phyloP scores from a whole-genome alignment of 1,140 invertebrate species.

The Cyclargus thomasi region DNA sequence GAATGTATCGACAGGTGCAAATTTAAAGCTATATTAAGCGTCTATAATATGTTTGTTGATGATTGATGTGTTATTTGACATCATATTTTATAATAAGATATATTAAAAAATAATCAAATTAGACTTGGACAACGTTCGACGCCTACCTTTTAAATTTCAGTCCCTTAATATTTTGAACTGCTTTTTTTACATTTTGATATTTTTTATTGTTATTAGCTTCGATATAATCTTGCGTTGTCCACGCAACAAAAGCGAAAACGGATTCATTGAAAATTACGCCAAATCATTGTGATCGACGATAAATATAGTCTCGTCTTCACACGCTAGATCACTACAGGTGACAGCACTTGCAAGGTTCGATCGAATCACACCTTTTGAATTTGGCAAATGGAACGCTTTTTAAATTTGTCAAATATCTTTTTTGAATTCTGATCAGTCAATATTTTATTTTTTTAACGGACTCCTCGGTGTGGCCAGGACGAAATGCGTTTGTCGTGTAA shows the following conservation, averaged over 20 bases:
- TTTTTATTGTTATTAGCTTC: background rate
- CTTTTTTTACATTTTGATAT: too few relatives aligned
- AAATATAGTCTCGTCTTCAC: constrained; percentile 50
- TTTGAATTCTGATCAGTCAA: constrained; percentile 1
- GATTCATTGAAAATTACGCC: constrained; percentile 47
- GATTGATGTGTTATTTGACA: background rate
- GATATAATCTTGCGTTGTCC: constrained; percentile 28
- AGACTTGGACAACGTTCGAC: too few relatives aligned
- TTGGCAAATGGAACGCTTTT: constrained; percentile 41
- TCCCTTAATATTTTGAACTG: too few relatives aligned
- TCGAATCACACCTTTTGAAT: constrained; percentile 52
- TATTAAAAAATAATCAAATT: too few relatives aligned
- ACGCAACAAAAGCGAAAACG: constrained; percentile 40
- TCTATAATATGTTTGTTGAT: background rate
- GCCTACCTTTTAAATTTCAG: too few relatives aligned
- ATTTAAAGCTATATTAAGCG: background rate
- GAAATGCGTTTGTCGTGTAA: constrained; percentile 71
- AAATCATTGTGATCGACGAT: constrained; percentile 65
- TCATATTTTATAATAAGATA: background rate
- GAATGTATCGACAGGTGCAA: constrained; percentile 3
- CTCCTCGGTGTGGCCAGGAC: constrained; percentile 59
- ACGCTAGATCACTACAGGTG: constrained; percentile 53
- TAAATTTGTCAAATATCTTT: constrained; percentile 20
- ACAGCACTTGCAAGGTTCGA: constrained; percentile 36
- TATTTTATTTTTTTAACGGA: constrained; percentile 49